phyloP scores from a whole-genome alignment of 2,888 invertebrate species.

The Smittia aterrima region DNA sequence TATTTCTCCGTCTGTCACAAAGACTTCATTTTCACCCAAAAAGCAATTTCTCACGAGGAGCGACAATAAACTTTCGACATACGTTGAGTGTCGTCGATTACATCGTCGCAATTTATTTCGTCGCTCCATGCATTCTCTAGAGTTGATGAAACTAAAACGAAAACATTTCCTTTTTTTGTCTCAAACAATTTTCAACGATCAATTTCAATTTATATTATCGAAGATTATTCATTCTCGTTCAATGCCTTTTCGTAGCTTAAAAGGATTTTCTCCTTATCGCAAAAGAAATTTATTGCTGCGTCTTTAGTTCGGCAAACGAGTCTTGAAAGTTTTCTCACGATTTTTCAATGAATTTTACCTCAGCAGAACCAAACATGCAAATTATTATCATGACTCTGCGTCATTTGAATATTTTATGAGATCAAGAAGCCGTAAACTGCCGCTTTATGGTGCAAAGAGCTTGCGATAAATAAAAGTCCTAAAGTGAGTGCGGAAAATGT shows the following conservation, averaged over 20 bases:
- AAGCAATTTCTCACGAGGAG: too few species aligned
- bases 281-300: not conserved
- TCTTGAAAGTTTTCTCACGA: conserved; percentile 4
- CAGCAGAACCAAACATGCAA: not conserved
- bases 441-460: not conserved
- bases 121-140: too few species aligned
- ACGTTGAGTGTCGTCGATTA: too few species aligned
- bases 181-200: not conserved
- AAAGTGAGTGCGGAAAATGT: not conserved
- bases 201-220: conserved; percentile 14
- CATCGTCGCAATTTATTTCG: too few species aligned
- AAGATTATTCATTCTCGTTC: not conserved
- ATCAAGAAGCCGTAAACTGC: not conserved
- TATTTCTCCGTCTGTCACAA: too few species aligned
- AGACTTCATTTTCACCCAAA: too few species aligned
- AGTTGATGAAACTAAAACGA: too few species aligned
- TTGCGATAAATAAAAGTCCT: not conserved
- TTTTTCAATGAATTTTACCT: not conserved
- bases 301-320: too few species aligned
- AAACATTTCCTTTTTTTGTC: too few species aligned
- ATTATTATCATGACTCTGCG: not conserved
- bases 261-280: not conserved
- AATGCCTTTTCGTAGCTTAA: not conserved
- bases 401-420: conserved; percentile 14
- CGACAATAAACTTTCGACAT: too few species aligned